These are phyloP conservation scores for Porites lobata DNA, from an alignment of 92 coral and sea anemone species.

Conservation along the genomic window DNA sequence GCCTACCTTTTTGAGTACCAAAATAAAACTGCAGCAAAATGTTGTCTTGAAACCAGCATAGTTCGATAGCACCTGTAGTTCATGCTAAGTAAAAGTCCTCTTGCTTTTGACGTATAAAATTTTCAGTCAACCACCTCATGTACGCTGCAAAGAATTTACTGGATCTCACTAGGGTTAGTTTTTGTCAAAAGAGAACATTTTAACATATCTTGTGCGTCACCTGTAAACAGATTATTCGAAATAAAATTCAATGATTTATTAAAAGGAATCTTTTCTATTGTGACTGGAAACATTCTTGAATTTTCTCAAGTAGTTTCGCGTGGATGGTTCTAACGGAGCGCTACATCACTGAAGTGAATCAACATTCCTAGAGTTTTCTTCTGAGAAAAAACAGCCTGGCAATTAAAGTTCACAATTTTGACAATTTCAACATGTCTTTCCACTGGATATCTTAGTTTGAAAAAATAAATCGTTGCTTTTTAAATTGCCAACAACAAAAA, in stretches of 20 bases:
- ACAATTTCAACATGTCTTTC: not conserved
- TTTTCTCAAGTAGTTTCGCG: conserved; percentile 12
- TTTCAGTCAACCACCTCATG: too few relatives aligned
- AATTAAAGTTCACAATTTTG: not conserved
- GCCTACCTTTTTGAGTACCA: not conserved
- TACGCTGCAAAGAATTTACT: not conserved
- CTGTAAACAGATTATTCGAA: not conserved
- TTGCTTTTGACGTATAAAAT: not conserved
- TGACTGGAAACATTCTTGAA: conserved; percentile 11
- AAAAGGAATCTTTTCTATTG: conserved; percentile 11
- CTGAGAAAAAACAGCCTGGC: not conserved
- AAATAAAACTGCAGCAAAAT: not conserved
- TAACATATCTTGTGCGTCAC: not conserved
- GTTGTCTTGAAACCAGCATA: not conserved
- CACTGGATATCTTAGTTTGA: not conserved
- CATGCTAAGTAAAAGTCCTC: not conserved
- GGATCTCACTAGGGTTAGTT: not conserved
- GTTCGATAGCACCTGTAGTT: too few relatives aligned
- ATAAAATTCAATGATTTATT: not conserved
- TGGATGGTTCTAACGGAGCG: conserved; percentile 27
- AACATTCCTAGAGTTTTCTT: conserved; percentile 29
- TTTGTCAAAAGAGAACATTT: not conserved
- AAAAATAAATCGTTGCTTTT: not conserved
- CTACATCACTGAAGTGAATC: conserved; percentile 7
- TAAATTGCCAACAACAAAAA: not conserved